These are phyloP conservation scores for Pocillopora damicornis DNA, from an alignment of 64 coral and sea anemone genomes.

Conservation along the genomic window DNA sequence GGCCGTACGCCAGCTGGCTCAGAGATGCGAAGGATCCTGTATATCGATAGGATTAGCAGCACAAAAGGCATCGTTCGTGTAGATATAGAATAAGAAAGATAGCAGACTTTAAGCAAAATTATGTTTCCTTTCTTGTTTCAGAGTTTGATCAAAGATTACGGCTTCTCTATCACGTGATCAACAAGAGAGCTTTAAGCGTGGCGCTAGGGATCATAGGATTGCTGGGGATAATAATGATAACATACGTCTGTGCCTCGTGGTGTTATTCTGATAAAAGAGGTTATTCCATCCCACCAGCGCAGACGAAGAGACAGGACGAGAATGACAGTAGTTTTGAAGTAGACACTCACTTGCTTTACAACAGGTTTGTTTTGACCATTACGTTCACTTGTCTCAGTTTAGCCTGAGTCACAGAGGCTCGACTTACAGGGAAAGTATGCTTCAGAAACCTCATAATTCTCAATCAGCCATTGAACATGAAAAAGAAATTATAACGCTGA, in stretches of 20 bases:
- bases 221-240: constrained; percentile 2
- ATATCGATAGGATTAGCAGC: too few species aligned
- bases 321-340: neutral
- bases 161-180: neutral
- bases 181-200: constrained; percentile 15
- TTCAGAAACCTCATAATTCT: too few species aligned
- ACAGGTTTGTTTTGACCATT: neutral
- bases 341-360: neutral
- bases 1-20: too few species aligned
- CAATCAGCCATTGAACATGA: too few species aligned
- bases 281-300: constrained; percentile 1
- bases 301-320: neutral
- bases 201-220: constrained; percentile 28
- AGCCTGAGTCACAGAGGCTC: too few species aligned
- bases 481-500: too few species aligned
- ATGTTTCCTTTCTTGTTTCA: neutral
- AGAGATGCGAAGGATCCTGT: too few species aligned
- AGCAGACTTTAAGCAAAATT: too few species aligned
- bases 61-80: too few species aligned
- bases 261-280: constrained; percentile 6
- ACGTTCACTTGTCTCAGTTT: neutral
- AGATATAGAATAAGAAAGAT: too few species aligned
- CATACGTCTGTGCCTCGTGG: constrained; percentile 16
- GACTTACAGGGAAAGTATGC: too few species aligned
- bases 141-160: neutral